Evolutionary conservation across 2,888 invertebrate genomes (phyloP).

Genomic region (Epirrhoe tristata): DNA sequence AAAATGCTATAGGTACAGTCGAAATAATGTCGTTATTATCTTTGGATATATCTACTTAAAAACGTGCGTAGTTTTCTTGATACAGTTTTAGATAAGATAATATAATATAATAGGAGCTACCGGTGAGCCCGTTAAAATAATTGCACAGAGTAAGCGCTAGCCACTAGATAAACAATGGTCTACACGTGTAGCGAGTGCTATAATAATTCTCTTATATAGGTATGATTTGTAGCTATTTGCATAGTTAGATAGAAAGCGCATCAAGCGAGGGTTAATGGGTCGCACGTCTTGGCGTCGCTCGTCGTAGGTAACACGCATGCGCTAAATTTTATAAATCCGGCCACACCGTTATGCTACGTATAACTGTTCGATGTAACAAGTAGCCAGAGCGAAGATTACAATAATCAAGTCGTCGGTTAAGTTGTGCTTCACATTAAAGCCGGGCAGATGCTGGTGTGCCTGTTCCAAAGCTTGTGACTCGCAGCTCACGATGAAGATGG

Average conservation of each 20-base stretch:
- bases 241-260: constrained; percentile 34
- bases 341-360: constrained; percentile 58
- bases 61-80: constrained; percentile 37
- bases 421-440: constrained; percentile 44
- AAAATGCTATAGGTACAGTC: constrained; percentile 41
- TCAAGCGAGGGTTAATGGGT: constrained; percentile 45
- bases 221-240: constrained; percentile 26
- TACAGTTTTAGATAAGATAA: constrained; percentile 52
- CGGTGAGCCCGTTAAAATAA: constrained; percentile 39
- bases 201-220: constrained; percentile 11
- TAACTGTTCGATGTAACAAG: constrained; percentile 55
- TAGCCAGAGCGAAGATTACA: constrained; percentile 57
- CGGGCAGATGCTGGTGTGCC: constrained; percentile 13
- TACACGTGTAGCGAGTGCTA: constrained; percentile 49
- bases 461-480: constrained; percentile 16
- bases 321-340: constrained; percentile 59
- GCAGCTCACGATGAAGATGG: constrained; percentile 3
- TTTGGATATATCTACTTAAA: constrained; percentile 28
- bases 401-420: constrained; percentile 51
- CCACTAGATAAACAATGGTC: constrained; percentile 51
- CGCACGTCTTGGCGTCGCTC: constrained; percentile 48
- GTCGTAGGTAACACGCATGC: constrained; percentile 52
- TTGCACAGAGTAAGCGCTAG: constrained; percentile 41
- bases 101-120: constrained; percentile 52
- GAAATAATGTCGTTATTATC: constrained; percentile 47